Percentiles rank a stretch among this genome's conserved stretches.
Conservation (phyloP, 2,797 vertebrate species). For the Acanthurus tractus region DNA sequence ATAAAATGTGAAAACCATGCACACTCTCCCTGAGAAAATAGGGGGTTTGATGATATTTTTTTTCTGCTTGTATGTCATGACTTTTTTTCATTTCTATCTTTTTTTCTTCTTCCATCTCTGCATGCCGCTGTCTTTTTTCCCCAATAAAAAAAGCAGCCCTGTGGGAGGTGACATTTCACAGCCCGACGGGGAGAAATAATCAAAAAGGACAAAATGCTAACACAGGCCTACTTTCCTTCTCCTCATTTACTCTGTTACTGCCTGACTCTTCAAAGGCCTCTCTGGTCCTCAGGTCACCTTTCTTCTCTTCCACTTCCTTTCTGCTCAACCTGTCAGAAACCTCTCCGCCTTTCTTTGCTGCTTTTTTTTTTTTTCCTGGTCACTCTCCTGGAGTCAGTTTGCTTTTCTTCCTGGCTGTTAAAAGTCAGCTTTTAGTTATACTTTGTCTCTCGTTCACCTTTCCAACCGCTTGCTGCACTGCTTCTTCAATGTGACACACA, state of each 20-base stretch:
- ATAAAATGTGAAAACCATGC: background rate
- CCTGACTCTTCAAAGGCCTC: slow-evolving; percentile 40
- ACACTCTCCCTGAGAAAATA: background rate
- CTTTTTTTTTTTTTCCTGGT: background rate
- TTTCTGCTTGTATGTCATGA: background rate
- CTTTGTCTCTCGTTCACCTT: slow-evolving; percentile 42
- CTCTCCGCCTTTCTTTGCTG: background rate
- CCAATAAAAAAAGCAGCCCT: slow-evolving; percentile 28
- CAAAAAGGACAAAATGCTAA: slow-evolving; percentile 53
- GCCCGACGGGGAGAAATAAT: slow-evolving; percentile 44
- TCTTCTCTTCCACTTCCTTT: slow-evolving; percentile 21
- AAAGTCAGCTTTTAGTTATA: slow-evolving; percentile 27
- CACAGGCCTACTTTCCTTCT: slow-evolving; percentile 19
- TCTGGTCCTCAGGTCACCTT: slow-evolving; percentile 13
- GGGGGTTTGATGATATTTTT: background rate
- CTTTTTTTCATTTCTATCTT: background rate
- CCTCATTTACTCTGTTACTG: slow-evolving; percentile 19
- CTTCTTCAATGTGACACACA: background rate
- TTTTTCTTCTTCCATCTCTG: slow-evolving; percentile 18
- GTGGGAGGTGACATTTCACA: slow-evolving; percentile 57
- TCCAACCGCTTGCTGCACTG: background rate
- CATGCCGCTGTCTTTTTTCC: background rate
- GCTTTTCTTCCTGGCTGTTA: slow-evolving; percentile 32
- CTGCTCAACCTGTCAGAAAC: slow-evolving; percentile 33
- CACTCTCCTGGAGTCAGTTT: slow-evolving; percentile 14